Base-by-base conservation (phyloP, 1,140 invertebrate species). In the Rhagoletis zephyria region DNA sequence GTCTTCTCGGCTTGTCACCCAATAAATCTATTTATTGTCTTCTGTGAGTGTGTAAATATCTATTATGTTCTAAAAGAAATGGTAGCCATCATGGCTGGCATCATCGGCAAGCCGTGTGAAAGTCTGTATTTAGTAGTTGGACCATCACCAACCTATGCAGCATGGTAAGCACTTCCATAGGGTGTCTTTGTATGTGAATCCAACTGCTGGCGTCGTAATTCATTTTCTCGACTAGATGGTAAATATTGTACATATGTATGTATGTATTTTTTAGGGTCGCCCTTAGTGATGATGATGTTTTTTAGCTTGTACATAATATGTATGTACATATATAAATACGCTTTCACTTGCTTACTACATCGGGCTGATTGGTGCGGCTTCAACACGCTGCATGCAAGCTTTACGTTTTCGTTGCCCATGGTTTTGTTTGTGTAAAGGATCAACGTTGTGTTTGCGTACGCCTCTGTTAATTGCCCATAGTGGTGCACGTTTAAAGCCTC, bases 401-500 rank as follows among this genome's bases (percentile, higher is more conserved):
- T 85, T 9, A 16, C 56, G 74, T 40, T 60, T 74, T 64, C 30
- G n/a, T n/a, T 67, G 87, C 59, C 61, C 9, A 9, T 42, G 45
- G 59, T 60, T 51, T 85, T 87, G 87, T 87, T 88, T 88, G 86
- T 74, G 63, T 61, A 88, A 88, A 88, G 87, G 87, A 88, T 88
- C 87, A 88, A 88, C 87, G 64, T 51, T 85, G 30, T 88, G 87
- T 88, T 88, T 74, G 85, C 67, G 6, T 88, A 88, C 64, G 87
- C 60, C 86, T 48, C 74, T 86, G 87, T 88, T 87, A 87, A 87
- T 88, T 88, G 87, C 85, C 86, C 70, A 87, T 87, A 87, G 87
- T 85, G 87, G 70, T 63, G 70, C 85, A 87, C 70, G 74, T 87
- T 87, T 88, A 88, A 87, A 87, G 86, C 85, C 85, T 81, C 86